A percentile compares a stretch with the other conserved stretches of the same genome.
Evolutionary conservation across 1,140 invertebrate species (phyloP).

Genomic region (Tenebrio molitor): DNA sequence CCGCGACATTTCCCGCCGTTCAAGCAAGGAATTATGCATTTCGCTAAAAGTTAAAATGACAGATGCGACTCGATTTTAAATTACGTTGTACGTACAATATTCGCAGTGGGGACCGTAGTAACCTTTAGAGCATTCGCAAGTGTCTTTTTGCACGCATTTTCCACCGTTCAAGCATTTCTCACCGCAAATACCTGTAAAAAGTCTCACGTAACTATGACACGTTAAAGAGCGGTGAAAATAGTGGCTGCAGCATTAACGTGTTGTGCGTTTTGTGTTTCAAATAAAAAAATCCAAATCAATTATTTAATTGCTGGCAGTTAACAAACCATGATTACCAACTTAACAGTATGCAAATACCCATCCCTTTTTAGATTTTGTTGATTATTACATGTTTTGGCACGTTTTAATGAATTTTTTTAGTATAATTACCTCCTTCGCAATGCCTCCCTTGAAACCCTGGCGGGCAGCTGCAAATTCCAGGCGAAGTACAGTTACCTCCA

Average conservation of each 20-base stretch:
- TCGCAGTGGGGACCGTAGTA: conserved; percentile 91
- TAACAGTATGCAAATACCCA: too few species aligned
- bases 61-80: background rate
- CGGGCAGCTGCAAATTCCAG: conserved; percentile 88
- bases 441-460: conserved; percentile 91
- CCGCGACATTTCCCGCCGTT: conserved; percentile 89
- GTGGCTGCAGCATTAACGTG: background rate
- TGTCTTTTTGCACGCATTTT: conserved; percentile 94
- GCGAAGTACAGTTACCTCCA: conserved; percentile 90
- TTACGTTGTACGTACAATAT: conserved; percentile 81
- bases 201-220: conserved; percentile 44
- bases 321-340: too few species aligned
- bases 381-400: too few species aligned
- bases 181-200: conserved; percentile 84
- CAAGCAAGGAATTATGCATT: conserved; percentile 89
- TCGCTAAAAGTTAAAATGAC: conserved; percentile 71
- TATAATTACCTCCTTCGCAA: conserved; percentile 87
- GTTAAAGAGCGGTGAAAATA: background rate
- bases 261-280: too few species aligned
- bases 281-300: too few species aligned
- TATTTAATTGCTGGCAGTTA: too few species aligned
- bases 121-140: conserved; percentile 89
- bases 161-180: conserved; percentile 94
- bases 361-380: too few species aligned
- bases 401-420: too few species aligned